Base-by-base conservation (phyloP, 2,888 invertebrate genomes). In the Cephus runcator region DNA sequence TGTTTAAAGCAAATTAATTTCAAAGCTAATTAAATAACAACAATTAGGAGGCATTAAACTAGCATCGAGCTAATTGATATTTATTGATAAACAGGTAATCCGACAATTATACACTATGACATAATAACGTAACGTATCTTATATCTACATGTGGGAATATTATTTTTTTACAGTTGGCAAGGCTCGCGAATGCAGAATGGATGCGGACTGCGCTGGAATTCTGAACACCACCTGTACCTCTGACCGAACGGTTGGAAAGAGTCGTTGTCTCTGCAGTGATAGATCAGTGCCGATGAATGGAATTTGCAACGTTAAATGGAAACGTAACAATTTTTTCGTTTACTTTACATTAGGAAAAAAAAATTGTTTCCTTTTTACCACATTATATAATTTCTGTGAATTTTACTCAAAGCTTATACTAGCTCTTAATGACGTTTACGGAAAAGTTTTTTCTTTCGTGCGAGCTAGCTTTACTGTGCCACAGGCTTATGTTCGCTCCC, bases 201-300 rank as follows among this genome's bases (percentile, higher is more conserved):
- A 95, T 81, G 91, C 93, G 1, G 95, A 95, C 75, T 95, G 95
- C 85, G 93, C 93, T 0, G 94, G 94, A 2, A 94, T 95, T 83
- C 93, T 93, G 85, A 93, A 94, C 83, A 94, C 94, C 1, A 95
- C 95, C 31, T 96, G 95, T 83, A 94, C 95, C 15, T 91, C 94
- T 77, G 95, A 95, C 56, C 93, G 93, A 75, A 93, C 93, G 83
- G 95, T 95, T 85, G 92, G 93, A 1, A 93, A 93, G 82, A 92
- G 93, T 30, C 92, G 95, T 11, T 96, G 96, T 84, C 93, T 95
- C 0, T 96, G 96, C 81, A 95, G 95, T 0, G 95, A 96, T 91
- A 95, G 95, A 89, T 91, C 93, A 3, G 93, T 94, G 0, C 95
- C 96, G 0, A 89, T 93, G 12, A 95, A 95, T 84, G 95, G 95